Evolutionary conservation across 1,140 invertebrate genomes (phyloP).

Genomic region (Lepidurus apus): DNA sequence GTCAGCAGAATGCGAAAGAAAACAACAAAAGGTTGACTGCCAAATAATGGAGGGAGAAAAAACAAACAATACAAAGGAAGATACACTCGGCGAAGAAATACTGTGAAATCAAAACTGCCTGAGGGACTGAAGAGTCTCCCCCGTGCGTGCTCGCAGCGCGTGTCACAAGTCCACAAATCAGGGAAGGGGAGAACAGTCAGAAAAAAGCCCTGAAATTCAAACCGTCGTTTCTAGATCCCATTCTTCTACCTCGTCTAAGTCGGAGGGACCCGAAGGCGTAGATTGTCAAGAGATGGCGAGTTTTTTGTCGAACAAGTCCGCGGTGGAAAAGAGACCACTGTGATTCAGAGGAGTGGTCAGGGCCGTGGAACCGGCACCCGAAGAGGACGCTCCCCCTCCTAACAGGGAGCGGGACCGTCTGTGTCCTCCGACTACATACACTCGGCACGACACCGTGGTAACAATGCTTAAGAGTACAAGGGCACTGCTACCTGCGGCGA

Average conservation of each 20-base stretch:
- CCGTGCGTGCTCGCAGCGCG: background rate
- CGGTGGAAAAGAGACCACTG: background rate
- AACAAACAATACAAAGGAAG: background rate
- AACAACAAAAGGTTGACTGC: background rate
- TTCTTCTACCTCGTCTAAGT: slow-evolving; percentile 23
- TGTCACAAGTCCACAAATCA: background rate
- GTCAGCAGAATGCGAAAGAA: background rate
- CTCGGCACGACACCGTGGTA: slow-evolving; percentile 2
- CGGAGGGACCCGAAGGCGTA: background rate
- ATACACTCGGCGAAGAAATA: background rate
- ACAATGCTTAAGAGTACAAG: slow-evolving; percentile 29
- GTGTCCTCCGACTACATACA: slow-evolving; percentile 20
- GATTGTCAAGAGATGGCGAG: slow-evolving; percentile 35
- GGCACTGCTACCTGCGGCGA: slow-evolving; percentile 28
- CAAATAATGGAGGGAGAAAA: background rate
- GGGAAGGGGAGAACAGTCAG: background rate
- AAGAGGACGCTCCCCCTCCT: background rate
- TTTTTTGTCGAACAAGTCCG: slow-evolving; percentile 32
- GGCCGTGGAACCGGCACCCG: background rate
- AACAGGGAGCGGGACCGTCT: slow-evolving; percentile 14
- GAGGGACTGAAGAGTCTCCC: background rate
- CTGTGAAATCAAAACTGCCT: background rate
- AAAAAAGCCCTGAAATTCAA: slow-evolving; percentile 6
- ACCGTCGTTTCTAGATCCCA: slow-evolving; percentile 32
- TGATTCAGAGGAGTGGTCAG: background rate